Percentiles rank a stretch among this genome's conserved stretches.
Evolutionary conservation across 2,888 invertebrate species (phyloP).

Genomic region (Nemapogon koenigi): DNA sequence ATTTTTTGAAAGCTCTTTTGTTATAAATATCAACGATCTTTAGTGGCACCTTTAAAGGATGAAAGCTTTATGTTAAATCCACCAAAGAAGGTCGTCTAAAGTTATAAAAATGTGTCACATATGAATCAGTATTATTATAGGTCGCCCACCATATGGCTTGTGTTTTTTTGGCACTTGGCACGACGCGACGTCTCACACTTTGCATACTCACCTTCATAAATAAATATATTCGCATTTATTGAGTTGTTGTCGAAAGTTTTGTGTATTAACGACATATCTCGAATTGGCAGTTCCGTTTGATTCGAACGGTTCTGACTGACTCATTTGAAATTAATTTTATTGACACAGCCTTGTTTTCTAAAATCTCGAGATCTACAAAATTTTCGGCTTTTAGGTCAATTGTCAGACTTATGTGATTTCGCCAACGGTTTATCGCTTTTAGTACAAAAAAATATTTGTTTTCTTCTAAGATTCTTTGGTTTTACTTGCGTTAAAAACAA

Average conservation of each 20-base stretch:
- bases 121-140: slow-evolving; percentile 31
- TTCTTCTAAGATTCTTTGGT: no score
- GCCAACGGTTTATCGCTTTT: no score
- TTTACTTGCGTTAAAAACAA: no score
- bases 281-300: not conserved
- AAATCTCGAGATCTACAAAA: not conserved
- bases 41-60: no score
- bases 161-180: slow-evolving; percentile 6
- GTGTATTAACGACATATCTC: not conserved
- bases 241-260: not conserved
- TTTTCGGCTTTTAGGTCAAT: slow-evolving; percentile 1
- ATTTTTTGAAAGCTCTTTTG: no score
- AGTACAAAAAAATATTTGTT: no score
- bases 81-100: no score
- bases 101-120: slow-evolving; percentile 28
- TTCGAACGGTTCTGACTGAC: not conserved
- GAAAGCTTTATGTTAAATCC: no score
- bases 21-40: no score
- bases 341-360: slow-evolving; percentile 8
- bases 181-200: slow-evolving; percentile 20
- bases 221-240: slow-evolving; percentile 6
- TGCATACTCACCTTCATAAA: slow-evolving; percentile 25
- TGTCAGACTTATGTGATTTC: no score
- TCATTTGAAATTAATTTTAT: slow-evolving; percentile 7
- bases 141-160: not conserved